These are phyloP conservation scores for Corella eumyota DNA, from an alignment of 23 tunicate genomes.

Conservation along the genomic window DNA sequence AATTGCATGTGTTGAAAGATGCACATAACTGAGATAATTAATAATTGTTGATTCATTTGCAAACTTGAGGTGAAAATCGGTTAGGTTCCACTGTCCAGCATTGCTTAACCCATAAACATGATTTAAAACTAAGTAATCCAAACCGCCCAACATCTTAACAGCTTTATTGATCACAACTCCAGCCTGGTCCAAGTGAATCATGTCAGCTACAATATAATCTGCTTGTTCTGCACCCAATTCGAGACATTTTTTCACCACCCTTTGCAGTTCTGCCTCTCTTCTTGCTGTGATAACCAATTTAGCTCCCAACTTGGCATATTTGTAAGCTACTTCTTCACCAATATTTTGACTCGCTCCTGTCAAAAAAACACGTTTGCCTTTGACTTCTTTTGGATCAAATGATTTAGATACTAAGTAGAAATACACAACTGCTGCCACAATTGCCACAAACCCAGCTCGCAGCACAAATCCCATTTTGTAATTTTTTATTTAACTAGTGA, in stretches of 20 bases:
- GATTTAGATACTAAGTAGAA: too few relatives aligned
- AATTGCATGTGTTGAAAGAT: conserved; percentile 33
- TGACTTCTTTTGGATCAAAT: conserved; percentile 20
- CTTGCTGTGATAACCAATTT: conserved; percentile 54
- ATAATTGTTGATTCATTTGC: conserved; percentile 23
- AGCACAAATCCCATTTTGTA: too few relatives aligned
- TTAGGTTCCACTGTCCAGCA: conserved; percentile 33
- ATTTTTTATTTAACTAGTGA: too few relatives aligned
- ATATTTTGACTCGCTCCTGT: conserved; percentile 90
- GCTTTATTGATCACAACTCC: conserved; percentile 16
- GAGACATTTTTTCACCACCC: conserved; percentile 47
- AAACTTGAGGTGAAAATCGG: conserved; percentile 20
- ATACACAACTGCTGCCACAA: too few relatives aligned
- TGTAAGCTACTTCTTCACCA: conserved; percentile 52
- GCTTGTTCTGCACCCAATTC: conserved; percentile 40
- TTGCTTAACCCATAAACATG: conserved; percentile 16
- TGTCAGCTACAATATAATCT: conserved; percentile 48
- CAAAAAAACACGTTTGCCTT: conserved; percentile 33
- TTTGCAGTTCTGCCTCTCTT: conserved; percentile 21
- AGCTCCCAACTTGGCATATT: conserved; percentile 59
- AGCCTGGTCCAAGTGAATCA: conserved; percentile 25
- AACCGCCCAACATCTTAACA: conserved; percentile 31
- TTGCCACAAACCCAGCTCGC: too few relatives aligned
- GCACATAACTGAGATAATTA: conserved; percentile 51
- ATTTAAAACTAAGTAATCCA: conserved; percentile 64